Percentiles rank a stretch among this genome's conserved stretches.
These are phyloP conservation scores for Eudasyphora cyanicolor DNA, from an alignment of 2,888 invertebrate genomes.

Conservation along the genomic window DNA sequence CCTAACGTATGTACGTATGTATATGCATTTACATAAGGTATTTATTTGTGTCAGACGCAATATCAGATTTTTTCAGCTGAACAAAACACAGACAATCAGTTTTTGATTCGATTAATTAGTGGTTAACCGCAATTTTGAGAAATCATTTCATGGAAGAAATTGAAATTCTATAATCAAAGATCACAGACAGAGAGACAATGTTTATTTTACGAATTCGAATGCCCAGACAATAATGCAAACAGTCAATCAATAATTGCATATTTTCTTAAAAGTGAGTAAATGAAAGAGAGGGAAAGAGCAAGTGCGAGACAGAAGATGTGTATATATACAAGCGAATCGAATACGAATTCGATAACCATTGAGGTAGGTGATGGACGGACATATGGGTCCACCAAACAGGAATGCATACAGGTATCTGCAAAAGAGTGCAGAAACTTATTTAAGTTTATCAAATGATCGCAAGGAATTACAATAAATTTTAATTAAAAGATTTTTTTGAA, in stretches of 20 bases:
- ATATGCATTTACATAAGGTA: neutral
- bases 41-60: constrained; percentile 57
- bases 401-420: no score
- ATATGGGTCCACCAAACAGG: neutral
- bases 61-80: neutral
- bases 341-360: neutral
- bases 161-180: constrained; percentile 40
- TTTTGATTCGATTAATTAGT: constrained; percentile 72
- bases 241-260: neutral
- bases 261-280: no score
- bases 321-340: no score
- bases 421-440: no score
- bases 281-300: no score
- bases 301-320: neutral
- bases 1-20: constrained; percentile 15
- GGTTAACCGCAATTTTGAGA: constrained; percentile 75
- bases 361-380: neutral
- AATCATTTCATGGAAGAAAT: constrained; percentile 47
- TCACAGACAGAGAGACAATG: constrained; percentile 1
- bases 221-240: neutral
- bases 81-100: constrained; percentile 38
- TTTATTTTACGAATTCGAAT: neutral
- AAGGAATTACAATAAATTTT: no score
- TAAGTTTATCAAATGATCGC: no score
- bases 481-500: no score